Evolutionary conservation across 2,888 invertebrate species (phyloP), one percentile per base, ranked within the genome.

Genomic region (Allophyes oxyacanthae): DNA sequence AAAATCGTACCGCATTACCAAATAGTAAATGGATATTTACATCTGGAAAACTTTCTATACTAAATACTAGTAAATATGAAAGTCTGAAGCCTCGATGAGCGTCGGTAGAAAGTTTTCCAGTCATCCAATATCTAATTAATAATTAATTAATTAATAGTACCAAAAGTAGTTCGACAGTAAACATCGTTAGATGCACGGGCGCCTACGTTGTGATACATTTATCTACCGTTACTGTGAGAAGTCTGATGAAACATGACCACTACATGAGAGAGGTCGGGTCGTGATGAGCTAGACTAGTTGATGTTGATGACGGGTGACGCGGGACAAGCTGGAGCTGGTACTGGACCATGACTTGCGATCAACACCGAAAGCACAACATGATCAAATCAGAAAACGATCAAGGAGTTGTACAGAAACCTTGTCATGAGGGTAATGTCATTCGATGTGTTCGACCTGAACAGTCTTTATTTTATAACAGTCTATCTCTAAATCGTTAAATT

Each of bases 121-220:
- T 69, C 13, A 59, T 75, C 69, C 61, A 63, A 74, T 44, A 74
- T 62, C 58, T 71, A 67, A 58, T 57, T 56, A 74, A 80, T 48
- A 51, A 54, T 65, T 53, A 50, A 4, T 67, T 80, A 73, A 78
- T 78, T 75, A 42, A 43, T 79, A 84, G 78, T 77, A 83, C 80
- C 82, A 82, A 80, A 81, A 83, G 81, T 81, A 84, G 80, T 82
- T 83, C 74, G 79, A 83, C 78, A 82, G 82, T 82, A 80, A 82
- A 85, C 81, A 81, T 81, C 79, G 67, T 77, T 68, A 75, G 82
- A 88, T 89, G 91, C 86, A 89, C 91, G 92, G 93, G 94, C 94
- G 93, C 92, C 88, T 93, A 92, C 82, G 83, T 92, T 94, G 94
- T 94, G 94, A 94, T 94, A 94, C 94, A 92, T 88, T 93, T 92